Conservation (phyloP, 2,113 vertebrate species). For the Seriola aureovittata region DNA sequence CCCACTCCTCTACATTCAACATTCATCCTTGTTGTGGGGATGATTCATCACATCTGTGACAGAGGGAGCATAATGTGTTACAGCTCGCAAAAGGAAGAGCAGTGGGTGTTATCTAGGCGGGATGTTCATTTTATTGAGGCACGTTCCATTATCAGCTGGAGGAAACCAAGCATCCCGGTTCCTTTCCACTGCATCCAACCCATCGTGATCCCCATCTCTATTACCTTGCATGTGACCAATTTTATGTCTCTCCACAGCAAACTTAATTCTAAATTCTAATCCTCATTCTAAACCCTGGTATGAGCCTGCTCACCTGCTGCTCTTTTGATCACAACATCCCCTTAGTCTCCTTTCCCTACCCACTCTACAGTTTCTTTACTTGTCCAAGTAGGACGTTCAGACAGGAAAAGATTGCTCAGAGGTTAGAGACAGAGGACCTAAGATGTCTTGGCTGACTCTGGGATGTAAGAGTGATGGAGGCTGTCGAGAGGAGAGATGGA, state of each 20-base stretch:
- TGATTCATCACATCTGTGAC: constrained; percentile 75
- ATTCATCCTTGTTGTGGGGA: constrained; percentile 63
- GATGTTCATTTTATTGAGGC: constrained; percentile 73
- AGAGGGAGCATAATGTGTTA: constrained; percentile 61
- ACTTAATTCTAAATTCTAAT: constrained; percentile 7
- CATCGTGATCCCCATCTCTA: constrained; percentile 45
- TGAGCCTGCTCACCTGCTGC: constrained; percentile 33
- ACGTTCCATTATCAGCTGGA: constrained; percentile 59
- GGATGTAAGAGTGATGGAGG: constrained; percentile 66
- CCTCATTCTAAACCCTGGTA: constrained; percentile 11
- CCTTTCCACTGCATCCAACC: constrained; percentile 29
- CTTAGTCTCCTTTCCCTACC: constrained; percentile 13
- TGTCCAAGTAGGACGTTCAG: constrained; percentile 19
- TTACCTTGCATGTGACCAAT: constrained; percentile 30
- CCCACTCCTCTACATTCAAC: constrained; percentile 59
- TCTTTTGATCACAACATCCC: constrained; percentile 34
- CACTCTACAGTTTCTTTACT: constrained; percentile 13
- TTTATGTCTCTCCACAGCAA: constrained; percentile 13
- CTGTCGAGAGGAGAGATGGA: constrained; percentile 73
- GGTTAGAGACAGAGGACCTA: constrained; percentile 43
- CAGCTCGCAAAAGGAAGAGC: constrained; percentile 64
- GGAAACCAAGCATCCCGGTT: constrained; percentile 32
- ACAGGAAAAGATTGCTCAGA: constrained; percentile 43
- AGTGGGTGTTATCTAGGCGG: constrained; percentile 67
- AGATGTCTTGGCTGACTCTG: constrained; percentile 51